Evolutionary conservation across 1,140 invertebrate genomes (phyloP).

Genomic region (Sitobion miscanthi): DNA sequence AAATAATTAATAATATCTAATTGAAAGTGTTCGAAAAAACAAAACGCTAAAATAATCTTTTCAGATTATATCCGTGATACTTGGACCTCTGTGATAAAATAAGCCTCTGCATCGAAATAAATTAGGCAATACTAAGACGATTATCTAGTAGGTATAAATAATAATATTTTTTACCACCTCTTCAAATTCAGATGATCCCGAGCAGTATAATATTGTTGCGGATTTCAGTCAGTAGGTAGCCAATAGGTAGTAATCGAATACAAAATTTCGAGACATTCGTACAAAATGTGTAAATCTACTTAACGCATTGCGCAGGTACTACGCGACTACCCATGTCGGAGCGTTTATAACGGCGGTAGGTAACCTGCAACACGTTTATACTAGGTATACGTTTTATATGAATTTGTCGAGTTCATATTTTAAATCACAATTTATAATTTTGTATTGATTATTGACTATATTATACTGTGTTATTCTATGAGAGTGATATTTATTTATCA

Average conservation of each 20-base stretch:
- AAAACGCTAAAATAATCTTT: neutral
- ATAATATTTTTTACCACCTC: neutral
- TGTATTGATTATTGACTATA: neutral
- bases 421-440: neutral
- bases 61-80: neutral
- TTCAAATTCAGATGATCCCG: neutral
- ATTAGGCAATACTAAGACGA: too few relatives aligned
- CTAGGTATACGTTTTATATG: neutral
- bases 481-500: neutral
- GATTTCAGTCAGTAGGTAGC: neutral
- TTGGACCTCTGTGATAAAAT: too few relatives aligned
- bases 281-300: neutral
- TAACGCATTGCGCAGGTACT: neutral
- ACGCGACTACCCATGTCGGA: neutral
- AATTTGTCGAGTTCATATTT: neutral
- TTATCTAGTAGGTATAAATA: too few relatives aligned
- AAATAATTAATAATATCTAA: neutral
- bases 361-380: neutral
- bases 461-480: neutral
- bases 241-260: too few relatives aligned
- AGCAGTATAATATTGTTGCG: neutral
- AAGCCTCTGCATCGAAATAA: too few relatives aligned
- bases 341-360: neutral
- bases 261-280: neutral
- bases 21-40: neutral